phyloP scores from a whole-genome alignment of 2,888 invertebrate genomes.

The Pseudoips prasinana region DNA sequence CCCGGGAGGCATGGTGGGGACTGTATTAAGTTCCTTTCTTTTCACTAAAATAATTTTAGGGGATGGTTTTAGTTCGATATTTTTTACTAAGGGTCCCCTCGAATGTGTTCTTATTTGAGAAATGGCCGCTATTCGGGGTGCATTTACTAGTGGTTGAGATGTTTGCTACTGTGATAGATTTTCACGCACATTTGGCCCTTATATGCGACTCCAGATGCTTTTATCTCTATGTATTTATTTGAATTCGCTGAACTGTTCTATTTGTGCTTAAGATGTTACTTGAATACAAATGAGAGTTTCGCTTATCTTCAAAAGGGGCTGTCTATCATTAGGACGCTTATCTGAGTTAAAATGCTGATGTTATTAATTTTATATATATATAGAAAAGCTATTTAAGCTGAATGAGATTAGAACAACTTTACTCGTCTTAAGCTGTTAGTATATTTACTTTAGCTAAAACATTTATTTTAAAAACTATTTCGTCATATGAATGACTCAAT shows the following conservation, averaged over 20 bases:
- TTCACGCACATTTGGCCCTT: conserved; percentile 20
- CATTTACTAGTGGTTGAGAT: conserved; percentile 54
- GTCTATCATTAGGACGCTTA: conserved; percentile 2
- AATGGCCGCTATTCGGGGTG: conserved; percentile 61
- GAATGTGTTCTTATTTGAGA: conserved; percentile 71
- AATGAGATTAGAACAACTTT: no score
- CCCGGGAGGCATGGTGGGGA: conserved; percentile 72
- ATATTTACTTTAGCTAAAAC: no score
- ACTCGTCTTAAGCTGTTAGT: no score
- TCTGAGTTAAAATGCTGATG: no score
- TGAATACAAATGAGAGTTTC: conserved; percentile 9
- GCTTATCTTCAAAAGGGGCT: conserved; percentile 1
- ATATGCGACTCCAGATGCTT: conserved; percentile 7
- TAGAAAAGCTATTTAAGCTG: no score
- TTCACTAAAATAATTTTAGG: conserved; percentile 82
- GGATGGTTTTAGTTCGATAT: conserved; percentile 80
- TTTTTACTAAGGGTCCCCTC: conserved; percentile 69
- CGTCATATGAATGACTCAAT: no score
- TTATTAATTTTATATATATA: no score
- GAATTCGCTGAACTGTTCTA: conserved; percentile 13
- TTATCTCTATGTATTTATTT: conserved; percentile 10
- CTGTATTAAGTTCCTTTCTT: conserved; percentile 82
- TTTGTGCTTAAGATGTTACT: conserved; percentile 5
- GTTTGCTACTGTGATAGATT: conserved; percentile 45
- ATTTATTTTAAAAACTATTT: no score